Conservation (phyloP, 2,888 invertebrate genomes). For the Microdon myrmicae region DNA sequence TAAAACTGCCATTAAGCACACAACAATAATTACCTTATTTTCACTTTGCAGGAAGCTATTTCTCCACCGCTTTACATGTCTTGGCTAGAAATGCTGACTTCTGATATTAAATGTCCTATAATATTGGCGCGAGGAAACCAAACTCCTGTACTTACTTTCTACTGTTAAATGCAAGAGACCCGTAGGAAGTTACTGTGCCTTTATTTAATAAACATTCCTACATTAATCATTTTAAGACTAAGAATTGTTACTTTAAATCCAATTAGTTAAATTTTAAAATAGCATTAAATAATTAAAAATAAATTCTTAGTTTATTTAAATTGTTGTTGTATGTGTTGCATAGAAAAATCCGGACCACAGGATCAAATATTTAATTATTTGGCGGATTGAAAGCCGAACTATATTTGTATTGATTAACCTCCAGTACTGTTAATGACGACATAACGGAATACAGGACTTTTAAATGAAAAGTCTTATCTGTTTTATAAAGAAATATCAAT, state of each 20-base stretch:
- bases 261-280: constrained; percentile 27
- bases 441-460: too few species aligned
- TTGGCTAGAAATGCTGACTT: constrained; percentile 92
- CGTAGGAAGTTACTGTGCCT: too few species aligned
- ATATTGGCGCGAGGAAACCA: constrained; percentile 88
- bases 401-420: too few species aligned
- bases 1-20: not conserved
- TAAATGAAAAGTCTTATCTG: too few species aligned
- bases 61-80: constrained; percentile 95
- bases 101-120: constrained; percentile 85
- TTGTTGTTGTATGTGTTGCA: too few species aligned
- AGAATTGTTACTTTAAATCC: constrained; percentile 19
- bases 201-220: not conserved
- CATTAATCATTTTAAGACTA: constrained; percentile 11
- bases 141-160: constrained; percentile 87
- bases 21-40: not conserved
- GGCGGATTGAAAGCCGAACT: too few species aligned
- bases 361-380: too few species aligned
- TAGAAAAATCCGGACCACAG: too few species aligned
- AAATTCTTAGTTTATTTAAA: too few species aligned
- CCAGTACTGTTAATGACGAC: too few species aligned
- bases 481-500: too few species aligned
- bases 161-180: constrained; percentile 80
- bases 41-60: constrained; percentile 74
- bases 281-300: constrained; percentile 30